Base-by-base conservation (phyloP, 2,888 invertebrate genomes). In the Metallyticus violacea region DNA sequence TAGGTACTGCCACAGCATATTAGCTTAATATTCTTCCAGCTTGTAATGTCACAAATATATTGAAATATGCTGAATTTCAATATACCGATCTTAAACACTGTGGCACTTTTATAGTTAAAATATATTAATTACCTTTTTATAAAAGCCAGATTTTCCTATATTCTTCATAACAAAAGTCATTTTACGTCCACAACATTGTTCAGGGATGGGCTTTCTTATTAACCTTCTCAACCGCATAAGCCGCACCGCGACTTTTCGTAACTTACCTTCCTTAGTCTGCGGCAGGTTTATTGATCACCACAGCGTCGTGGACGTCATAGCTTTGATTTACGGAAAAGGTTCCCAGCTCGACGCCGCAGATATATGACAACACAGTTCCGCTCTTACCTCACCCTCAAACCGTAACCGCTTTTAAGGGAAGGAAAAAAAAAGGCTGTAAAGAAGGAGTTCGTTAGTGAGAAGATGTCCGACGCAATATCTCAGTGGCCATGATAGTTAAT, bases 341-440 rank as follows among this genome's bases (percentile, higher is more conserved):
- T 76, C 82, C 26, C 40, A 15, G 76, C 26, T 26, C 22, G 82
- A 76, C 82, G 27, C 62, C 62, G 22, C 26, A 82, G 76, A 82
- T 26, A 82, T 62, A 82, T 76, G 82, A 82, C 82, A 82, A 82
- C 76, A 40, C 82, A 62, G 76, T 40, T 82, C 27, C 76, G 82
- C 40, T 82, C 76, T 81, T 81, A 81, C 28, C 28, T 30, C 81
- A 15, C 40, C 40, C 40, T 62, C 40, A 62, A 62, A 62, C 40
- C 40, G 40, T 62, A 62, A 62, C 40, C 15, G 40, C 40, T 62
- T 62, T 62, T 62, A 62, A 62, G 40, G 40, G 3, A 62, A 15
- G 40, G 40, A 15, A 62, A 62, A 6, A 29, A 29, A 29, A 6
- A 6, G 6, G 22, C 9, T 15, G 15, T 4, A 62, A 62, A 6